Evolutionary conservation across 2,797 vertebrate species (phyloP), one percentile per base, ranked within the genome.

Genomic region (Caiman crocodilus): DNA sequence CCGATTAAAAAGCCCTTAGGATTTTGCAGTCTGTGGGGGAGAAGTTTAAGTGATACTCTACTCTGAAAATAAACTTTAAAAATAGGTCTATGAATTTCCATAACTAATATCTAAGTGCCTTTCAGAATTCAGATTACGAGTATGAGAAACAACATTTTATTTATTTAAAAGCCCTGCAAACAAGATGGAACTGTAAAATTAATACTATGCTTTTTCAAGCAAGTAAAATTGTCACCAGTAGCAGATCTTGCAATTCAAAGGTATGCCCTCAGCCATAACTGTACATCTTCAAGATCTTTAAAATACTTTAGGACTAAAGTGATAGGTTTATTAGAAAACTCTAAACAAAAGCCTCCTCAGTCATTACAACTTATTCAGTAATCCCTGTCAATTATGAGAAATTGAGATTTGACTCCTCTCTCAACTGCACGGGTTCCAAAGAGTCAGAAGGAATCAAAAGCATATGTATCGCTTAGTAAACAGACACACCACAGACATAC

Each of bases 21-120:
- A 88, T 8, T 56, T 73, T 30, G 35, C 74, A 81, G 56, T 10
- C 21, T 77, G 21, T 63, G 85, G 25, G 30, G 58, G 57, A 65
- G 26, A 58, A 6, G 20, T 65, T 92, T 74, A 85, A 69, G 18
- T 32, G 42, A 84, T 20, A 2, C 55, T 69, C 85, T 5, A 11
- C 8, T 55, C 11, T 14, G 58, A 17, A 79, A 59, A 80, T 7
- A 11, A 6, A 85, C 76, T 83, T 85, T 60, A 57, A 76, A 74
- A 13, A 77, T 18, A 12, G 0, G 0, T 74, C 86, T 81, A 42
- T 56, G 15, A 67, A 21, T 17, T 50, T 55, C 21, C n/a, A 16
- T 57, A 63, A 23, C 21, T 91, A 75, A 87, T 59, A 67, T 35
- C 65, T 58, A 23, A 30, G 15, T 23, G 32, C 11, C 10, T 86